Conservation (phyloP, 2,797 vertebrate species). For the Gallirallus australis region DNA sequence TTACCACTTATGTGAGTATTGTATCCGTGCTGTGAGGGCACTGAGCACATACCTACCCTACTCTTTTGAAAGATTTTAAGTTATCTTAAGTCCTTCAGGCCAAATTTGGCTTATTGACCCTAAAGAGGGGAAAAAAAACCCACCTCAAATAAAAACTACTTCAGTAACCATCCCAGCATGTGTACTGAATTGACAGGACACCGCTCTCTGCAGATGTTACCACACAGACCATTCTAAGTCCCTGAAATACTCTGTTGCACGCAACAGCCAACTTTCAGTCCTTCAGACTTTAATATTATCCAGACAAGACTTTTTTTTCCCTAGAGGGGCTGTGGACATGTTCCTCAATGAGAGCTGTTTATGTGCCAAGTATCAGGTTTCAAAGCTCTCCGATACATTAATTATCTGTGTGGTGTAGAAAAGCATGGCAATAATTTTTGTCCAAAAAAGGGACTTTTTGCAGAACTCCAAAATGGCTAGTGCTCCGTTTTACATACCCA, state of each 20-base stretch:
- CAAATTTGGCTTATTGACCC: background rate
- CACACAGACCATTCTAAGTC: background rate
- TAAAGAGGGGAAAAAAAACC: background rate
- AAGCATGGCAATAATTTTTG: background rate
- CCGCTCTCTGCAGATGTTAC: background rate
- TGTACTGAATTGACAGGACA: background rate
- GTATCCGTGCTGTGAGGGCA: background rate
- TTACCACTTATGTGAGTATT: background rate
- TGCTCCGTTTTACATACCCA: slow-evolving; percentile 24
- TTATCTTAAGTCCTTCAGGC: background rate
- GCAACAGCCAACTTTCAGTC: background rate
- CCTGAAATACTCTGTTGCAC: background rate
- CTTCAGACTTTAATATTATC: background rate
- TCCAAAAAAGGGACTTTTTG: background rate
- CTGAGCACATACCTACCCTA: background rate
- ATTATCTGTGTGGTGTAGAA: background rate
- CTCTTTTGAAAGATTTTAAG: background rate
- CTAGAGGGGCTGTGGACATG: background rate
- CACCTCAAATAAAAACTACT: background rate
- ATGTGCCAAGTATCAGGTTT: background rate
- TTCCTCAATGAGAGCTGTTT: background rate
- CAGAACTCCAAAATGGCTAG: background rate
- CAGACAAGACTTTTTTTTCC: background rate
- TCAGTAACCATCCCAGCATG: background rate
- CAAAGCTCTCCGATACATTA: background rate